A percentile compares a stretch with the other conserved stretches of the same genome.
Conservation (phyloP, 2,888 invertebrate genomes). For the Aethes cnicana region DNA sequence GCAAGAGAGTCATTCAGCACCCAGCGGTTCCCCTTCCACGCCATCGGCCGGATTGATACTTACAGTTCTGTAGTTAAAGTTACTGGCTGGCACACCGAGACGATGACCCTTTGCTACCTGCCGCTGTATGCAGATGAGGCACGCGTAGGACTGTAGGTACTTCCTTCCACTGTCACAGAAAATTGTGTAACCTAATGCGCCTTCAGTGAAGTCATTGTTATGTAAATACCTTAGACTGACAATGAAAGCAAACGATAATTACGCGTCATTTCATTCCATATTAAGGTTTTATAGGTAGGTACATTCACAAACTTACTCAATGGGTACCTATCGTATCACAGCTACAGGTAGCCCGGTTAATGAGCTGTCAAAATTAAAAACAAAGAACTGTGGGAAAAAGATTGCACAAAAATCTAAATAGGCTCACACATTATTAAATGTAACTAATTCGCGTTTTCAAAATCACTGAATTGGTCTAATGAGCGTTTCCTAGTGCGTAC, state of each 20-base stretch:
- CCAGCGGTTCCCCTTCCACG: too few species aligned
- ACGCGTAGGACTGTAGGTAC: too few species aligned
- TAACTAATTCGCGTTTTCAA: constrained; percentile 16
- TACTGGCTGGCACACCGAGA: not conserved
- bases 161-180: not conserved
- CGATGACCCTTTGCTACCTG: constrained; percentile 6
- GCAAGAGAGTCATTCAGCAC: too few species aligned
- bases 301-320: constrained; percentile 18
- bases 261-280: constrained; percentile 9
- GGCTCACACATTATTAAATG: constrained; percentile 25
- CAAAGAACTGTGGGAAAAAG: constrained; percentile 23
- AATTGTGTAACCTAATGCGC: constrained; percentile 7
- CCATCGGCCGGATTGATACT: not conserved
- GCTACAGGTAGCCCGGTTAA: constrained; percentile 8
- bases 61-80: not conserved
- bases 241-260: constrained; percentile 15
- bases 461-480: constrained; percentile 10
- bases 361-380: constrained; percentile 11
- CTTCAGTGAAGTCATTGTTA: constrained; percentile 2
- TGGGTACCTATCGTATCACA: constrained; percentile 1
- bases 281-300: too few species aligned
- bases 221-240: constrained; percentile 16
- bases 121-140: not conserved
- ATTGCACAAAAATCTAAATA: constrained; percentile 26
- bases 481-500: constrained; percentile 1